These are phyloP conservation scores for Petaurus breviceps DNA, from an alignment of 2,113 vertebrate species.

Conservation along the genomic window DNA sequence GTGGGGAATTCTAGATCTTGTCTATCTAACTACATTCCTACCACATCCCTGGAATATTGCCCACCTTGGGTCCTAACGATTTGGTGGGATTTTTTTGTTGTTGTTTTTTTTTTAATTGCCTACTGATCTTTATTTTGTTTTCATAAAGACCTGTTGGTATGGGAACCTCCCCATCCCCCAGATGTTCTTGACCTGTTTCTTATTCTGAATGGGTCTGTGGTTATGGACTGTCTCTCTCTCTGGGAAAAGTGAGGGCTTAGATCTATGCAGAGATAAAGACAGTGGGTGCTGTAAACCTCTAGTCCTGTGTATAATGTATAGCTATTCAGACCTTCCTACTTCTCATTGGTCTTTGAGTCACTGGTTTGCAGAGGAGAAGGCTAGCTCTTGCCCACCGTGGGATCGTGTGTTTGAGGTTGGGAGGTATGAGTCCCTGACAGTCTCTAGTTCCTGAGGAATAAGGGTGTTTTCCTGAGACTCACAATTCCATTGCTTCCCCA, in stretches of 20 bases:
- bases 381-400: background rate
- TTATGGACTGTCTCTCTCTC: too few species aligned
- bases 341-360: background rate
- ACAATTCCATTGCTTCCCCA: conserved; percentile 65
- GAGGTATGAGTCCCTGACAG: background rate
- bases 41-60: too few species aligned
- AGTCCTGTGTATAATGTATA: background rate
- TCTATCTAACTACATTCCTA: too few species aligned
- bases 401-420: background rate
- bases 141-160: too few species aligned
- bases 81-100: too few species aligned
- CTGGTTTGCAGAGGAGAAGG: background rate
- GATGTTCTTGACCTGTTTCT: background rate
- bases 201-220: background rate
- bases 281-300: background rate
- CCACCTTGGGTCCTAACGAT: too few species aligned
- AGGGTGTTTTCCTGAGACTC: conserved; percentile 5
- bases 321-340: too few species aligned
- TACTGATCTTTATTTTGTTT: conserved; percentile 16
- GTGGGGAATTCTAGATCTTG: too few species aligned
- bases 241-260: too few species aligned
- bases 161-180: background rate
- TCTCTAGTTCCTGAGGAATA: background rate
- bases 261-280: too few species aligned
- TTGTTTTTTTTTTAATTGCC: too few species aligned